Evolutionary conservation across 1,140 invertebrate species (phyloP), one percentile per base, ranked within the genome.

Genomic region (Pectinophora gossypiella): DNA sequence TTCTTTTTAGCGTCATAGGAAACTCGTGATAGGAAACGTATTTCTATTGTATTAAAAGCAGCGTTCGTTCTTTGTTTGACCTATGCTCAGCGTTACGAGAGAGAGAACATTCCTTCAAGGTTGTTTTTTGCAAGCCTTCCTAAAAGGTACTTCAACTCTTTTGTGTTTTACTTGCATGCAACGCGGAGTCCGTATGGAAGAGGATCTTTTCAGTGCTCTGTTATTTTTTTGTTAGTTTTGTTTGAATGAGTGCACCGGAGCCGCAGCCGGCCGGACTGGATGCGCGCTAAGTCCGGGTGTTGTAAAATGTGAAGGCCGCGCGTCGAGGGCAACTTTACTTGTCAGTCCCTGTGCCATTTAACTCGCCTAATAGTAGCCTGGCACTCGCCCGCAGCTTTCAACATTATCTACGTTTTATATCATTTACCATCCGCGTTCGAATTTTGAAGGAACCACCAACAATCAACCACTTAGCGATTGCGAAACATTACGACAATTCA

Each of bases 281-380:
- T 79, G 76, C 59, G 52, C 71, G 66, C 71, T 70, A 82, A 77
- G 76, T 86, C 83, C 83, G 80, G 83, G 80, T 85, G 59, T 82
- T 72, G 76, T 72, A 68, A 84, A 85, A 86, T 86, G 83, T 86
- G 83, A 86, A 86, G 83, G 83, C 68, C 80, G 69, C 44, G 47
- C 59, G 64, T 68, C 73, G 72, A 78, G 69, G 63, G 69, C 72
- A 68, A 70, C 69, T 72, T 71, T 59, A 69, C 51, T 60, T 57
- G 68, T 72, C 68, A 66, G 72, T 83, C 80, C 78, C 78, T 82
- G 80, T 76, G 77, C 73, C 73, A 70, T 75, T 79, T 76, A 80
- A 62, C 67, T 72, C 58, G 58, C 56, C 62, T 69, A 72, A 69
- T 63, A 65, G 54, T 51, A 48, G 54, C 36, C 13, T 2, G 36